Evolutionary conservation across 2,797 vertebrate species (phyloP).

Genomic region (Crocodylus rhombifer): DNA sequence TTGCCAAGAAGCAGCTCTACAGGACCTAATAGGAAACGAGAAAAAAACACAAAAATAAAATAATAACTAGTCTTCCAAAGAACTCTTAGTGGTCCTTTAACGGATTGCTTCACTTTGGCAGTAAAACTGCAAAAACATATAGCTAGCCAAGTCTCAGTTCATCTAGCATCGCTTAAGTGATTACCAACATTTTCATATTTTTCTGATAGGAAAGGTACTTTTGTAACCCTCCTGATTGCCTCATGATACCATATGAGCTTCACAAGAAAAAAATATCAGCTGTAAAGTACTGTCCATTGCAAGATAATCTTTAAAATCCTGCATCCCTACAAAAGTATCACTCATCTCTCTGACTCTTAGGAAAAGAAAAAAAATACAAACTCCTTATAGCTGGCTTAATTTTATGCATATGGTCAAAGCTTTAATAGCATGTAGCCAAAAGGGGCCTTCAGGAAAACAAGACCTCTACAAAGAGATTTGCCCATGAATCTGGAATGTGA

Average conservation of each 20-base stretch:
- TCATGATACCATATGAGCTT: slow-evolving; percentile 47
- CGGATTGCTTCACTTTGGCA: slow-evolving; percentile 34
- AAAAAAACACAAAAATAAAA: slow-evolving; percentile 34
- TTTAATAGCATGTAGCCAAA: slow-evolving; percentile 61
- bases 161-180: background rate
- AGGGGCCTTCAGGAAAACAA: slow-evolving; percentile 45
- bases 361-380: slow-evolving; percentile 29
- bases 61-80: slow-evolving; percentile 54
- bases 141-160: background rate
- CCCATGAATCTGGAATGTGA: slow-evolving; percentile 48
- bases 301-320: background rate
- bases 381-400: slow-evolving; percentile 40
- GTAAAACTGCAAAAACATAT: slow-evolving; percentile 34
- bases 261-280: slow-evolving; percentile 40
- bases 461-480: slow-evolving; percentile 47
- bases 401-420: background rate
- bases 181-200: background rate
- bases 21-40: slow-evolving; percentile 29
- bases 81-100: slow-evolving; percentile 40
- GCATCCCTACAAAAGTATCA: background rate
- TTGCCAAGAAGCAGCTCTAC: slow-evolving; percentile 60
- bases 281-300: background rate
- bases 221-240: slow-evolving; percentile 12
- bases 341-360: slow-evolving; percentile 42
- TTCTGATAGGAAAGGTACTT: slow-evolving; percentile 48